Conservation (phyloP, 2,113 vertebrate genomes). For the Polypterus senegalus region DNA sequence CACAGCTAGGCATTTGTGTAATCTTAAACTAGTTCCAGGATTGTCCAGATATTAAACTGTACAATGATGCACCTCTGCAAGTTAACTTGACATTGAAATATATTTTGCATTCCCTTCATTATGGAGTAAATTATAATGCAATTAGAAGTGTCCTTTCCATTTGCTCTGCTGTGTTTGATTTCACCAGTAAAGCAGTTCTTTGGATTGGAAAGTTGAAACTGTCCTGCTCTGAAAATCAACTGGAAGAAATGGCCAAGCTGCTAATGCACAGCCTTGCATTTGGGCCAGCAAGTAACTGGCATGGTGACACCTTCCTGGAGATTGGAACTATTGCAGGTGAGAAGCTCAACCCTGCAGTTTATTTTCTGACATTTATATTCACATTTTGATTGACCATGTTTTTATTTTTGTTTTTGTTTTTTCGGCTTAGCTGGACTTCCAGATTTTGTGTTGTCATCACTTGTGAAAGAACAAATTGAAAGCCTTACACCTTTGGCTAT, state of each 20-base stretch:
- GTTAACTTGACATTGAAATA: too few relatives aligned
- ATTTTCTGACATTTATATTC: neutral
- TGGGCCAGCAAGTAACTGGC: constrained; percentile 51
- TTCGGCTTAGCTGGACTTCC: constrained; percentile 46
- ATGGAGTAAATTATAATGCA: too few relatives aligned
- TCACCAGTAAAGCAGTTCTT: constrained; percentile 46
- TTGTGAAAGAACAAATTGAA: constrained; percentile 56
- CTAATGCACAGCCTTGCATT: constrained; percentile 41
- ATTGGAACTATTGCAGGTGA: constrained; percentile 56
- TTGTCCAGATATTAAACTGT: too few relatives aligned
- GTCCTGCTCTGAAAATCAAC: constrained; percentile 51
- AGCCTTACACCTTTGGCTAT: constrained; percentile 50
- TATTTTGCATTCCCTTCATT: too few relatives aligned
- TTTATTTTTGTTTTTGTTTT: neutral
- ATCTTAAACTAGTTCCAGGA: too few relatives aligned
- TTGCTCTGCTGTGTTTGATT: neutral
- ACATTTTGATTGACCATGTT: neutral
- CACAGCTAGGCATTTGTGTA: too few relatives aligned
- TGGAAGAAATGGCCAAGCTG: constrained; percentile 35
- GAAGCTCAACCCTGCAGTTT: neutral
- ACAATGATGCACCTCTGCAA: too few relatives aligned
- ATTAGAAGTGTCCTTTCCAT: too few relatives aligned
- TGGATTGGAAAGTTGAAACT: constrained; percentile 46
- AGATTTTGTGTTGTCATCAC: constrained; percentile 55
- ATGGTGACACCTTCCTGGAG: constrained; percentile 53